phyloP scores from a whole-genome alignment of 2,113 vertebrate genomes.

The Cromileptes altivelis region DNA sequence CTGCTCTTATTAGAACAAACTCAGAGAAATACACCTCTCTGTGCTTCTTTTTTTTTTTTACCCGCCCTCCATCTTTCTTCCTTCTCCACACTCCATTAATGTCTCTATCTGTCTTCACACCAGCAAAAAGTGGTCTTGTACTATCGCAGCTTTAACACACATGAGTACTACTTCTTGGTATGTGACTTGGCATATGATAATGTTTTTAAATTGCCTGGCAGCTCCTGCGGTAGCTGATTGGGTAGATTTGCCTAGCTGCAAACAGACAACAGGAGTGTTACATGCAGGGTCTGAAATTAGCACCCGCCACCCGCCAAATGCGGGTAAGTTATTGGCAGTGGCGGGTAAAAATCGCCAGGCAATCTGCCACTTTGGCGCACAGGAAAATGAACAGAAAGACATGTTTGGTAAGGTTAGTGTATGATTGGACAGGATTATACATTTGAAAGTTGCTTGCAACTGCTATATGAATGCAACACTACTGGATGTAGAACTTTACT shows the following conservation, averaged over 20 bases:
- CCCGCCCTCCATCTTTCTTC: neutral
- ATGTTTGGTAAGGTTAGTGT: too few relatives aligned
- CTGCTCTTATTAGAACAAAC: conserved; percentile 20
- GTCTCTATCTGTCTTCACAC: neutral
- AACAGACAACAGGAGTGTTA: conserved; percentile 31
- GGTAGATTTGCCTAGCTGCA: neutral
- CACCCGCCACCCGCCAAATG: too few relatives aligned
- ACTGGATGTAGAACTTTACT: too few relatives aligned
- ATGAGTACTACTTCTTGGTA: conserved; percentile 6
- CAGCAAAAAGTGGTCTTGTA: neutral
- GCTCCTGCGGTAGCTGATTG: neutral
- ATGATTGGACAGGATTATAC: too few relatives aligned
- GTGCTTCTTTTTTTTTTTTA: conserved; percentile 7
- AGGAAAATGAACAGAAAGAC: too few relatives aligned
- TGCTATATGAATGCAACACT: too few relatives aligned
- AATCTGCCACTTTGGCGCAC: too few relatives aligned
- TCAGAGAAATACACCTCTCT: neutral
- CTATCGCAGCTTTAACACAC: neutral
- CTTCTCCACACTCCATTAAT: neutral
- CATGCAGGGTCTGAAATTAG: neutral
- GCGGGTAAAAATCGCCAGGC: too few relatives aligned
- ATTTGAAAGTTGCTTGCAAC: too few relatives aligned
- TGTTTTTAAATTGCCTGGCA: neutral
- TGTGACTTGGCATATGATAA: neutral
- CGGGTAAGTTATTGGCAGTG: too few relatives aligned